Evolutionary conservation across 2,888 invertebrate species (phyloP), one percentile per base, ranked within the genome.

Genomic region (Tipula confusa): DNA sequence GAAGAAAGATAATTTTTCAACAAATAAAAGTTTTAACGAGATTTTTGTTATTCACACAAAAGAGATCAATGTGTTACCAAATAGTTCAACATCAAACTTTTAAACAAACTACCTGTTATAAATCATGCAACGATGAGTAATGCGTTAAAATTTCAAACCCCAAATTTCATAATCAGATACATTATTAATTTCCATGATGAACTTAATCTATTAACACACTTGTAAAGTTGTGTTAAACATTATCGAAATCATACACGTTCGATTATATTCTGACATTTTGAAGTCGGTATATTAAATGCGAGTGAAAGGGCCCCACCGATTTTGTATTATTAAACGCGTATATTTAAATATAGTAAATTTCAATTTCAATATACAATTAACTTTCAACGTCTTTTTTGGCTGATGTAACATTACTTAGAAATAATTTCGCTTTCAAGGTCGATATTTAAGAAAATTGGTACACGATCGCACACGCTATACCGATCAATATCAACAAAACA

Each of bases 341-440:
- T 43, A 43, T 43, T 15, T 4, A 43, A 43, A 43, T 64, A 64
- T n/a, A n/a, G n/a, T n/a, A 43, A 43, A 64, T 7, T 64, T 64
- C 64, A 64, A 18, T 64, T 64, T 64, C 64, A 24, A 64, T n/a
- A n/a, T n/a, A n/a, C n/a, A n/a, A n/a, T n/a, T n/a, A n/a, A n/a
- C n/a, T n/a, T n/a, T 64, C 31, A 31, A 24, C 64, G 24, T 24
- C 24, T 64, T 24, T 64, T 24, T 24, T 7, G 18, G 38, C 18
- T 64, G 24, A 24, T 64, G 64, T 64, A 24, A 64, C 11, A 64
- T 9, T 7, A 43, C n/a, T n/a, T 43, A 24, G 64, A 64, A 64
- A 24, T 64, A 64, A 64, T 64, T 64, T 64, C 64, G 64, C 64
- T 64, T 48, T 64, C 64, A 64, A 64, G 64, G 64, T 64, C 24